phyloP scores from a whole-genome alignment of 1,140 invertebrate genomes.

The Heliconius nattereri region DNA sequence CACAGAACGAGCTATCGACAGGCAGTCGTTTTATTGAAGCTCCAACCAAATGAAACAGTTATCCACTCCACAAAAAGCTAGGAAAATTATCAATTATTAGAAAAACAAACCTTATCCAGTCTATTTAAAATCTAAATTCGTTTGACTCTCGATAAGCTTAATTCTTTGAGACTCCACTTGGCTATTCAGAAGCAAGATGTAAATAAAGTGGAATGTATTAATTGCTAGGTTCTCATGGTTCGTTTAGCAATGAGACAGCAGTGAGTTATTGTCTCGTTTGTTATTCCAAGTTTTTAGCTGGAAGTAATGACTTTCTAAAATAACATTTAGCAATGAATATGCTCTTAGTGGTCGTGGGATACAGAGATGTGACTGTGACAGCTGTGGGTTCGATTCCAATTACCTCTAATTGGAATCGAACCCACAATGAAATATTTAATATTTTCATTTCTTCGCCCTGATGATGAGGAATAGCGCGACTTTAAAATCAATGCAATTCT shows the following conservation, averaged over 20 bases:
- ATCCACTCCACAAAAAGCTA: constrained; percentile 31
- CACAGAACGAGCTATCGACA: constrained; percentile 28
- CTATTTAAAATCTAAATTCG: background rate
- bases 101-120: background rate
- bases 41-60: constrained; percentile 55
- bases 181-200: constrained; percentile 52
- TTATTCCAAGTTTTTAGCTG: background rate
- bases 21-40: constrained; percentile 30
- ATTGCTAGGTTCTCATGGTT: constrained; percentile 62
- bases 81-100: background rate
- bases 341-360: background rate
- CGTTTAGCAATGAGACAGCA: constrained; percentile 45
- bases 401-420: too few relatives aligned
- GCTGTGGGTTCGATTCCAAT: too few relatives aligned
- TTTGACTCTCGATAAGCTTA: background rate
- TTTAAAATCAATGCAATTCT: too few relatives aligned
- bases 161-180: constrained; percentile 7
- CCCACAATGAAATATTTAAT: too few relatives aligned
- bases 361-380: too few relatives aligned
- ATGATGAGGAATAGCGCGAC: too few relatives aligned
- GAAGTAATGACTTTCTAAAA: background rate
- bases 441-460: too few relatives aligned
- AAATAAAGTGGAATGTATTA: constrained; percentile 65
- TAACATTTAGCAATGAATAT: background rate
- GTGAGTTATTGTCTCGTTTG: background rate